A percentile compares a stretch with the other conserved stretches of the same genome.
These are phyloP conservation scores for Tragelaphus oryx DNA, from an alignment of 2,797 vertebrate genomes.

Conservation along the genomic window DNA sequence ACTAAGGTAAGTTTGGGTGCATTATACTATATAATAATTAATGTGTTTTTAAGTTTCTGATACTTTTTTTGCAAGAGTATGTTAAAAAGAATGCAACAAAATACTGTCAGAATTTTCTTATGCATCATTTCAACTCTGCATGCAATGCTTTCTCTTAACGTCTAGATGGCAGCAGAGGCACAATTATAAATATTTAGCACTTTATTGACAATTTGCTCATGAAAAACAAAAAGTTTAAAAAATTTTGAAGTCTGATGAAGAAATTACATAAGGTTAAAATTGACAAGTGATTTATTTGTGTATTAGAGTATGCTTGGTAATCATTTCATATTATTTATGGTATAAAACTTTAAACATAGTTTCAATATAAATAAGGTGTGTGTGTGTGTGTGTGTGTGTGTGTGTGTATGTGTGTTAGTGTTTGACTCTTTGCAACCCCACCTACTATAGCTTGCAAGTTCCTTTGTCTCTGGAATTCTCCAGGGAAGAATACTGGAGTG, in stretches of 20 bases:
- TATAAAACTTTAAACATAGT: background rate
- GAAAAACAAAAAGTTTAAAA: constrained; percentile 20
- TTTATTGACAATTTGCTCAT: background rate
- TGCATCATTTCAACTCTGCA: background rate
- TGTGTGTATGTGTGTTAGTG: background rate
- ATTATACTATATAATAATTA: background rate
- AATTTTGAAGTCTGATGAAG: background rate
- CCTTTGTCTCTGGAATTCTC: background rate
- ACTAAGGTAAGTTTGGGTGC: background rate
- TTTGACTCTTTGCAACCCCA: background rate
- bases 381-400: background rate
- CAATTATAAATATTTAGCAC: background rate
- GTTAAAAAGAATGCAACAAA: background rate
- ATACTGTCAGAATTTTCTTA: background rate
- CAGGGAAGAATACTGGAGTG: background rate
- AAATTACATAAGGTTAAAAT: background rate
- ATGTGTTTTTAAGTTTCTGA: background rate
- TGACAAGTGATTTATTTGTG: background rate
- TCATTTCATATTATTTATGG: background rate
- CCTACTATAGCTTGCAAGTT: background rate
- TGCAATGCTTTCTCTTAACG: constrained; percentile 52
- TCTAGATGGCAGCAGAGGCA: constrained; percentile 83
- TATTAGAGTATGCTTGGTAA: background rate
- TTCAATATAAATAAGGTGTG: background rate
- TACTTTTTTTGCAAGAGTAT: background rate